These are phyloP conservation scores for Busseola fusca DNA, from an alignment of 2,888 invertebrate species.

Conservation along the genomic window DNA sequence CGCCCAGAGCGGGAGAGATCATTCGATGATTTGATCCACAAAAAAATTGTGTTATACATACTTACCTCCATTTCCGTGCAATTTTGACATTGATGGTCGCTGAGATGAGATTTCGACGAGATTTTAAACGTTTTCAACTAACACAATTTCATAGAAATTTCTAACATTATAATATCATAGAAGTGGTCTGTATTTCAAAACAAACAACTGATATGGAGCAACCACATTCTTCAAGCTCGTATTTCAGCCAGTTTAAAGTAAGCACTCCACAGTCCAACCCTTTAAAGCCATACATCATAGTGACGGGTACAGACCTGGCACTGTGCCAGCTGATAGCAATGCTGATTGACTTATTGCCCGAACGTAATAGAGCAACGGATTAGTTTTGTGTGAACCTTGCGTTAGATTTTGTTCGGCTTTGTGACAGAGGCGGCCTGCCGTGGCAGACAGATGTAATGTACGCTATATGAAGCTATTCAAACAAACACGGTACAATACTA, in stretches of 20 bases:
- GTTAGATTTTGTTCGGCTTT: constrained; percentile 20
- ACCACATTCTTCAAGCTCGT: constrained; percentile 52
- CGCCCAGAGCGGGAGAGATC: no score
- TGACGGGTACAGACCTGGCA: constrained; percentile 55
- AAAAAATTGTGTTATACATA: no score
- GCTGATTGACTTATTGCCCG: constrained; percentile 60
- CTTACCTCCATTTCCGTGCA: no score
- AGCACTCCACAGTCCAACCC: constrained; percentile 48
- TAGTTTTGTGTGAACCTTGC: constrained; percentile 50
- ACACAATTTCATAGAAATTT: no score
- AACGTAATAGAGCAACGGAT: constrained; percentile 45
- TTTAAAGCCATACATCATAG: constrained; percentile 54
- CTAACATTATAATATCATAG: not conserved
- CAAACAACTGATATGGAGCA: constrained; percentile 18
- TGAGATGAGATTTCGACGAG: no score
- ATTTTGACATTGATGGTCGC: no score
- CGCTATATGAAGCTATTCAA: not conserved
- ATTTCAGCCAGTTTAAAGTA: constrained; percentile 57
- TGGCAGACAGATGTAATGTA: not conserved
- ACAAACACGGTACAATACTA: not conserved
- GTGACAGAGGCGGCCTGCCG: not conserved
- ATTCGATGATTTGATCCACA: no score
- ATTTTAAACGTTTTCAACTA: no score
- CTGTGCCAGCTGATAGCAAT: constrained; percentile 51
- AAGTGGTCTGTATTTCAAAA: constrained; percentile 9